Base-by-base conservation (phyloP, 2,888 invertebrate genomes). In the Pherbina coryleti region DNA sequence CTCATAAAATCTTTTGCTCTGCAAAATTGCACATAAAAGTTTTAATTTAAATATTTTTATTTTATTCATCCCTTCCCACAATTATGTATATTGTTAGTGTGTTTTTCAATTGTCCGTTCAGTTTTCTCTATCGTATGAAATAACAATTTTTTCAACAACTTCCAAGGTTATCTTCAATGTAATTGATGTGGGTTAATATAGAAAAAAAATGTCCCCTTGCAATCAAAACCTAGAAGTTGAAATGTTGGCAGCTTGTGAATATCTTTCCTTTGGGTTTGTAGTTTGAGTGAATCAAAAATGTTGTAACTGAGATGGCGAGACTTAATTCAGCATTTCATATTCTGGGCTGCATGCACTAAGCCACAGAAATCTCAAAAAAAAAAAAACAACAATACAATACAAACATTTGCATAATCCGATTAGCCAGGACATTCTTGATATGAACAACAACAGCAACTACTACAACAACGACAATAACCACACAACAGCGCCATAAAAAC, bases 371-470 rank as follows among this genome's bases (percentile, higher is more conserved):
- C 17, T 11, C 4, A 67, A 49, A 49, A 11, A 22, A 19, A 28
- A 31, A 17, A n/a, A n/a, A n/a, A n/a, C n/a, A n/a, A n/a, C n/a
- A n/a, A n/a, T n/a, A n/a, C n/a, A n/a, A 5, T 11, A n/a, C 0
- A 64, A 34, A 3, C 64, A 69, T 69, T 69, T 69, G 51, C 53
- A 69, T 49, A 53, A 69, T 69, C 17, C 7, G 44, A 69, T 9
- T 25, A 28, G 69, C 37, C 44, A 44, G 44, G 19, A 37, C 67
- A 34, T 67, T 67, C 44, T 5, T 25, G 51, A 34, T 44, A 25
- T 14, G 17, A 17, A 31, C 51, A 70, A 69, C 53, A 70, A 70
- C 49, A 69, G 28, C 25, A 69, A 51, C 55, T 34, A 34, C 67
- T 19, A 67, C 67, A 44, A 28, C n/a, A 19, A 67, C 11, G 37